Conservation (phyloP, 92 coral and sea anemone species). For the Actinernus sp. region DNA sequence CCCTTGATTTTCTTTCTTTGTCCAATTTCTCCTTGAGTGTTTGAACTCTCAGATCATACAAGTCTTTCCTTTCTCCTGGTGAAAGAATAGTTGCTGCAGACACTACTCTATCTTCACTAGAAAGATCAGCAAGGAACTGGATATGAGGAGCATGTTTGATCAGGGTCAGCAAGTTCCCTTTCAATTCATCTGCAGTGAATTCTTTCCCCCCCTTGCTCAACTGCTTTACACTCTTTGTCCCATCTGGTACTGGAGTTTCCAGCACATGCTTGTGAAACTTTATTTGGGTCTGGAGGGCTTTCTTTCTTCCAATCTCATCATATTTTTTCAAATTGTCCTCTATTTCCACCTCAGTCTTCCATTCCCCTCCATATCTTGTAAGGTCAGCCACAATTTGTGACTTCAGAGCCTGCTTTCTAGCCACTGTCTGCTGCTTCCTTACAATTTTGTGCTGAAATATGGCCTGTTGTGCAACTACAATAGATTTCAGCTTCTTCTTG, state of each 20-base stretch:
- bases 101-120: background rate
- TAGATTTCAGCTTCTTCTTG: background rate
- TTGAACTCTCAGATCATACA: background rate
- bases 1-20: background rate
- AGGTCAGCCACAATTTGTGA: background rate
- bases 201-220: background rate
- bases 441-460: background rate
- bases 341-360: background rate
- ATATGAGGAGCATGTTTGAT: background rate
- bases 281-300: background rate
- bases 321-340: background rate
- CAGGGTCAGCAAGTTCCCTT: background rate
- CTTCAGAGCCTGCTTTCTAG: background rate
- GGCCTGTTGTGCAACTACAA: background rate
- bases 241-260: background rate
- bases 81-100: background rate
- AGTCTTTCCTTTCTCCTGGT: background rate
- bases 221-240: background rate
- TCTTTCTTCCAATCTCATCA: background rate
- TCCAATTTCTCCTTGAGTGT: conserved; percentile 5
- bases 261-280: background rate
- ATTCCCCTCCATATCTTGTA: background rate
- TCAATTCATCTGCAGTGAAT: background rate
- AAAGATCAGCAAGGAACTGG: background rate
- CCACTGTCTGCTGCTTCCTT: background rate